Base-by-base conservation (phyloP, 2,888 invertebrate species). In the Orthosia gracilis region DNA sequence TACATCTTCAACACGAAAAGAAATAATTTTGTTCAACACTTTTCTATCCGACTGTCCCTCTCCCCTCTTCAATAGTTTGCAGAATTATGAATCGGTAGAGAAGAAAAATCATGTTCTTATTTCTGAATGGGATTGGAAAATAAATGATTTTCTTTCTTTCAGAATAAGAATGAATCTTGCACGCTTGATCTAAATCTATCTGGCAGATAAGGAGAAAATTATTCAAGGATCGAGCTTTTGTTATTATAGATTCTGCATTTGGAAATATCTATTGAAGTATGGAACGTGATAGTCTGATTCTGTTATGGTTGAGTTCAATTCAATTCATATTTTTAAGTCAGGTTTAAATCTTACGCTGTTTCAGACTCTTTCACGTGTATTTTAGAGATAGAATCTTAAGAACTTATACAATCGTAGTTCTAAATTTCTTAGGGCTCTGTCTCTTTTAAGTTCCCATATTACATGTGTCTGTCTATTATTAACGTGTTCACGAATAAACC, bases 1-100 rank as follows among this genome's bases (percentile, higher is more conserved):
- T 59, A 26, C 0, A 26, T 0, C 3, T 12, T 7, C 1, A 5
- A 49, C 26, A 73, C 1, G 0, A 21, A 21, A 17, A 58, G n/a
- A 4, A 47, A 13, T 5, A 21, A 26, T 4, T 54, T 55, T 1
- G 49, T n/a, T 0, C 13, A 78, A 65, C 82, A 78, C 82, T 85
- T 82, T 17, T 78, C 52, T 62, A 13, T 17, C 3, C 63, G 57
- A 69, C 45, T 55, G 75, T 76, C 77, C 85, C 15, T 47, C 59
- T 69, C 59, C 76, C 82, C 72, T 47, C 21, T 40, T 31, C n/a
- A 47, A 70, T 64, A 67, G 57, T 55, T 62, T 67, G 70, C 31
- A 85, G 85, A 82, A 47, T 67, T 75, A 78, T 21, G 47, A 77
- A 86, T 49, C 49, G 26, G 23, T 63, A 86, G 85, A 85, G 7